These are phyloP conservation scores for Drosophila ercepeae DNA, from an alignment of 1,140 invertebrate species.

Conservation along the genomic window DNA sequence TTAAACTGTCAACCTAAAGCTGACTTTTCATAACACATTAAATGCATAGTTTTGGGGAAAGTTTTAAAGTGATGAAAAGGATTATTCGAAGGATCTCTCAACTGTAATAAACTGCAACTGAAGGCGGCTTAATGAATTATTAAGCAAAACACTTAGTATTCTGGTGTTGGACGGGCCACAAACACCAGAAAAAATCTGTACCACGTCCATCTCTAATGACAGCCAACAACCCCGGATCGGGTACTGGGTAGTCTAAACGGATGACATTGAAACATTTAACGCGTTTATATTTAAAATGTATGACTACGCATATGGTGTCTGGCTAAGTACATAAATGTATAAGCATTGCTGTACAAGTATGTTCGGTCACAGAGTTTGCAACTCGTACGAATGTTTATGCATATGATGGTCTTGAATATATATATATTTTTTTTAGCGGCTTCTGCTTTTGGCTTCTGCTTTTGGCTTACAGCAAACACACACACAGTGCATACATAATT, in stretches of 20 bases:
- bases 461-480: conserved; percentile 45
- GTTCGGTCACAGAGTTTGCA: neutral
- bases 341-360: conserved; percentile 4
- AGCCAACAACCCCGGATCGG: conserved; percentile 25
- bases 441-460: conserved; percentile 22
- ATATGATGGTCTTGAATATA: conserved; percentile 3
- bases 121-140: conserved; percentile 31
- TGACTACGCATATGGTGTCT: conserved; percentile 61
- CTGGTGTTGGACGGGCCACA: conserved; percentile 25
- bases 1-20: conserved; percentile 13
- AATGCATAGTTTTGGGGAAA: neutral
- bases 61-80: conserved; percentile 15
- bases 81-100: conserved; percentile 6
- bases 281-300: conserved; percentile 63
- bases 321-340: conserved; percentile 51
- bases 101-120: conserved; percentile 7
- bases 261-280: conserved; percentile 60
- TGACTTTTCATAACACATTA: conserved; percentile 1
- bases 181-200: conserved; percentile 35
- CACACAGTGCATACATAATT: conserved; percentile 65
- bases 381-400: conserved; percentile 13
- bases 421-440: conserved; percentile 1
- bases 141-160: conserved; percentile 41
- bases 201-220: conserved; percentile 44
- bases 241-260: conserved; percentile 12